phyloP scores from a whole-genome alignment of 2,797 vertebrate species.

The Enteromius paludinosus region DNA sequence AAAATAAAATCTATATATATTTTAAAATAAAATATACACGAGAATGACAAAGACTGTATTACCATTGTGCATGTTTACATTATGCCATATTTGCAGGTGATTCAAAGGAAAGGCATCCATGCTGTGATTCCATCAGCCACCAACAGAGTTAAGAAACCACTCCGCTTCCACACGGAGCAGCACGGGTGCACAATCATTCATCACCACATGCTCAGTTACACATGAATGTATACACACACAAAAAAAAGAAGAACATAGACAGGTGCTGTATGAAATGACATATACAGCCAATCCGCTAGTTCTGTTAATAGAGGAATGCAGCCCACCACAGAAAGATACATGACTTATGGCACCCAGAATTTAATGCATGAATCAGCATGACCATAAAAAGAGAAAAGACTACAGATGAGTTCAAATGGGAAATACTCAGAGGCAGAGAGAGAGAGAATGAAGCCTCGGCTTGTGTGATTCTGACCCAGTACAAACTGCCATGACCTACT shows the following conservation, averaged over 20 bases:
- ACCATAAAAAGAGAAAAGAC: slow-evolving; percentile 17
- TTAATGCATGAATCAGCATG: slow-evolving; percentile 1
- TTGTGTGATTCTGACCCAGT: slow-evolving; percentile 70
- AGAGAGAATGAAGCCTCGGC: slow-evolving; percentile 52
- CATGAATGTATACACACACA: slow-evolving; percentile 9
- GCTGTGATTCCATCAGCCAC: slow-evolving; percentile 20
- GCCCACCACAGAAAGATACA: background rate
- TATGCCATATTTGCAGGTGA: background rate
- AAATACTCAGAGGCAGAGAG: background rate
- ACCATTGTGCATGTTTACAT: background rate
- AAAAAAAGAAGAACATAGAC: background rate
- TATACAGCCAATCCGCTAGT: background rate
- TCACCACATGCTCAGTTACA: background rate
- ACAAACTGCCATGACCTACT: slow-evolving; percentile 78
- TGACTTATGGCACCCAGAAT: background rate
- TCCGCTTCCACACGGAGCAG: background rate
- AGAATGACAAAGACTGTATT: too few relatives aligned
- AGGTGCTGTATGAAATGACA: slow-evolving; percentile 22
- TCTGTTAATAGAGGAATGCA: slow-evolving; percentile 19
- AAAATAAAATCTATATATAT: too few relatives aligned
- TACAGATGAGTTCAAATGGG: slow-evolving; percentile 15
- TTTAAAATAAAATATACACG: too few relatives aligned
- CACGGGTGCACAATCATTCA: background rate
- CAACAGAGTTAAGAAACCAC: slow-evolving; percentile 20
- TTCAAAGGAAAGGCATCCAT: slow-evolving; percentile 1